phyloP scores from a whole-genome alignment of 2,888 invertebrate species.

The Plebejus argus region DNA sequence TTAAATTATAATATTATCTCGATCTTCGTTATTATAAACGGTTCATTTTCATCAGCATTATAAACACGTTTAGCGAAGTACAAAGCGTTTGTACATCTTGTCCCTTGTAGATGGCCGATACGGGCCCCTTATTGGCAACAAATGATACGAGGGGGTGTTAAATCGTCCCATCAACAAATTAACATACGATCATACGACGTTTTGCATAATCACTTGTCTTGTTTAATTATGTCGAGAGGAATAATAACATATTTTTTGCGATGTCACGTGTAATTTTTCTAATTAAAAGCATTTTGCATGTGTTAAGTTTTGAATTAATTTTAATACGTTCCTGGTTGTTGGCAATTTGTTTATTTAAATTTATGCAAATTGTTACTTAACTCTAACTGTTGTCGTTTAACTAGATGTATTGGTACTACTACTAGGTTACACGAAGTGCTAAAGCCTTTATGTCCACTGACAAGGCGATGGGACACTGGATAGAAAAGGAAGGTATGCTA shows the following conservation, averaged over 20 bases:
- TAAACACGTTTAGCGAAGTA: slow-evolving; percentile 53
- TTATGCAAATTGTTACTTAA: not conserved
- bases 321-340: slow-evolving; percentile 1
- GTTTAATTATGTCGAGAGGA: slow-evolving; percentile 36
- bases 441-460: not conserved
- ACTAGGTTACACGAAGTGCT: not conserved
- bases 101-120: slow-evolving; percentile 59
- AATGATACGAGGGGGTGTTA: slow-evolving; percentile 70
- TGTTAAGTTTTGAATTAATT: slow-evolving; percentile 10
- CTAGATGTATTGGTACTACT: not conserved
- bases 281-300: slow-evolving; percentile 28
- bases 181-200: slow-evolving; percentile 70
- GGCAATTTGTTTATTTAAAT: slow-evolving; percentile 1
- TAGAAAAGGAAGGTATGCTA: no score
- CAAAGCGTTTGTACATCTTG: slow-evolving; percentile 34
- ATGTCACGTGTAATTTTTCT: slow-evolving; percentile 12
- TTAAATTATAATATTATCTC: slow-evolving; percentile 29
- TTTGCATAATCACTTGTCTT: slow-evolving; percentile 61
- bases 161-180: slow-evolving; percentile 71
- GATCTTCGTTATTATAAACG: slow-evolving; percentile 49
- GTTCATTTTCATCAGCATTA: slow-evolving; percentile 45
- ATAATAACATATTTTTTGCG: slow-evolving; percentile 28
- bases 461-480: not conserved
- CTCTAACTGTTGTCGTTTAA: not conserved
- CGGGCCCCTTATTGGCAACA: slow-evolving; percentile 58